phyloP scores from a whole-genome alignment of 2,113 vertebrate genomes.

The Chloroceryle aenea region DNA sequence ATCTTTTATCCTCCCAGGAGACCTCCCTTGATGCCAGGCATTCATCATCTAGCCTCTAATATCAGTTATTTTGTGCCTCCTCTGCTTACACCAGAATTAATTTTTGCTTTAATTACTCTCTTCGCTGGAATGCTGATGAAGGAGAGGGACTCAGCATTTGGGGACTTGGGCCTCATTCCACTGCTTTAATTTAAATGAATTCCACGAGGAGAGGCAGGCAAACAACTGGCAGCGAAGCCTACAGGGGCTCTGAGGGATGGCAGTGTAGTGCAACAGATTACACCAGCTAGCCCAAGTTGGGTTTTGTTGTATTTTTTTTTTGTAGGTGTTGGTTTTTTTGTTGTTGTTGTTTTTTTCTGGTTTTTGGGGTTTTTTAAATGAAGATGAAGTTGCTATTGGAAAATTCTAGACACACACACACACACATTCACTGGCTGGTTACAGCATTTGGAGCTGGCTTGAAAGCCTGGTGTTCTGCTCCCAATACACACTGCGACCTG shows the following conservation, averaged over 20 bases:
- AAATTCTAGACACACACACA: conserved; percentile 76
- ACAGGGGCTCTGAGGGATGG: conserved; percentile 92
- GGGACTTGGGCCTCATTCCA: conserved; percentile 98
- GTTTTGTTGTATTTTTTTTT: not conserved
- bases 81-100: conserved; percentile 99
- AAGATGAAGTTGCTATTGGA: conserved; percentile 79
- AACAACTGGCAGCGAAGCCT: conserved; percentile 99
- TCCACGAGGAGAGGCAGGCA: conserved; percentile 97
- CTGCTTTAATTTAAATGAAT: conserved; percentile 99
- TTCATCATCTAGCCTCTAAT: conserved; percentile 99
- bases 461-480: conserved; percentile 76
- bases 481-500: conserved; percentile 75
- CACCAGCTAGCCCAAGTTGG: conserved; percentile 80
- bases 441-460: conserved; percentile 75
- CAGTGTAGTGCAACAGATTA: conserved; percentile 89
- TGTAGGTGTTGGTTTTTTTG: not conserved
- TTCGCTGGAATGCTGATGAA: conserved; percentile 99
- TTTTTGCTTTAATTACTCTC: conserved; percentile 99
- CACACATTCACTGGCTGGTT: conserved; percentile 58
- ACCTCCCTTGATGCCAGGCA: conserved; percentile 99
- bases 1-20: conserved; percentile 95
- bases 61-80: conserved; percentile 99
- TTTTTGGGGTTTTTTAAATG: conserved; percentile 72
- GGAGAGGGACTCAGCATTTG: conserved; percentile 99
- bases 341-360: not conserved